Base-by-base conservation (phyloP, 1,140 invertebrate species). In the Cydia pomonella region DNA sequence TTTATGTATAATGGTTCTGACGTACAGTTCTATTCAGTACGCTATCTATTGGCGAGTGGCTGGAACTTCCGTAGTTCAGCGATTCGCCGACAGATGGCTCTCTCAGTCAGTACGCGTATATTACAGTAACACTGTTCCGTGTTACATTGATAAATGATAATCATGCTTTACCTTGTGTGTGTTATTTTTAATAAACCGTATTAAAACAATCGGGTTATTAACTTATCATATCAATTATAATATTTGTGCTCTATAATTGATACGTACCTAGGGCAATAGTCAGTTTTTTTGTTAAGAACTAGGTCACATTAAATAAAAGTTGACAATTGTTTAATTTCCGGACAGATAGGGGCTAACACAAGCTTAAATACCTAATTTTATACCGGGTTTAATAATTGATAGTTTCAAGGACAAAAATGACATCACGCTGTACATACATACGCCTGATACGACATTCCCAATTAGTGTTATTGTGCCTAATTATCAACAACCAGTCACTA, bases 21-120 rank as follows among this genome's bases (percentile, higher is more conserved):
- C 18, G 16, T 12, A 50, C 4, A 50, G 47, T 50, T 29, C 13
- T 66, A 18, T 77, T 73, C 50, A 50, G 29, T 3, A 21, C 80
- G 90, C 88, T 88, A 87, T 82, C 87, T 91, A 84, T 79, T 77
- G 87, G 72, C 73, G 83, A 88, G 83, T 74, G 75, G 89, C 77
- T 25, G 47, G 71, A 84, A 69, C 59, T 66, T 66, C 16, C 33
- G 9, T 77, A 76, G 80, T 88, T 82, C 79, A n/a, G 69, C 76
- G 64, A 47, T 63, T 78, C 59, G 44, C 66, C 80, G 73, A 78
- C 76, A 91, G 90, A 86, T 86, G 87, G 86, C 84, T 23, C 18
- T 72, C 80, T 64, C 64, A 50, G 29, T 66, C 53, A 59, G 53
- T 53, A 21, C n/a, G 50, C 5, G 18, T 69, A 74, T 69, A 23